Evolutionary conservation across 1,140 invertebrate species (phyloP).

Genomic region (Caenorhabditis inopinata): DNA sequence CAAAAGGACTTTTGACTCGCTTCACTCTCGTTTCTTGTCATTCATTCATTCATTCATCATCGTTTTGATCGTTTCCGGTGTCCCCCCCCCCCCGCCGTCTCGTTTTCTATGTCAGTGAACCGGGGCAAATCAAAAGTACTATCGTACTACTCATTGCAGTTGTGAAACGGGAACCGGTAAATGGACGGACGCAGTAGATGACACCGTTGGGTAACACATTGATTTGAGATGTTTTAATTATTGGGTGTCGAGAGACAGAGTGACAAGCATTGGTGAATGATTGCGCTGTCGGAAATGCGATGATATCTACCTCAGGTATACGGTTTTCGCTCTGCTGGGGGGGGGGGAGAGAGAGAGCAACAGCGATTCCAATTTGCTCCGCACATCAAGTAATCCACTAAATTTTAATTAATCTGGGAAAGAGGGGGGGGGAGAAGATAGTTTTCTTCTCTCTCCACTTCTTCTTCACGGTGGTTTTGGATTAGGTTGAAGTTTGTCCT

Average conservation of each 20-base stretch:
- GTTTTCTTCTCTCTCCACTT: too few relatives aligned
- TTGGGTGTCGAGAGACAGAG: neutral
- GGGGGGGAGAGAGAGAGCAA: too few relatives aligned
- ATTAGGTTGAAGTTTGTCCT: too few relatives aligned
- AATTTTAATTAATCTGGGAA: too few relatives aligned
- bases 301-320: too few relatives aligned
- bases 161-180: neutral
- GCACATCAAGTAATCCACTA: too few relatives aligned
- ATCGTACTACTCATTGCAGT: too few relatives aligned
- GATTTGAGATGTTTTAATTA: neutral
- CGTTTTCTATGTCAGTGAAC: neutral
- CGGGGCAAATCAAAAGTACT: neutral
- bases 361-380: too few relatives aligned
- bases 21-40: neutral
- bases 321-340: too few relatives aligned
- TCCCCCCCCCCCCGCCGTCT: neutral
- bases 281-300: too few relatives aligned
- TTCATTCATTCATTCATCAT: neutral
- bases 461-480: too few relatives aligned
- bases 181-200: neutral
- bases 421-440: too few relatives aligned
- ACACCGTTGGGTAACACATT: neutral
- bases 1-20: neutral
- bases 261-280: neutral
- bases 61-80: conserved; percentile 12